Evolutionary conservation across 2,888 invertebrate genomes (phyloP).

Genomic region (Icerya purchasi): DNA sequence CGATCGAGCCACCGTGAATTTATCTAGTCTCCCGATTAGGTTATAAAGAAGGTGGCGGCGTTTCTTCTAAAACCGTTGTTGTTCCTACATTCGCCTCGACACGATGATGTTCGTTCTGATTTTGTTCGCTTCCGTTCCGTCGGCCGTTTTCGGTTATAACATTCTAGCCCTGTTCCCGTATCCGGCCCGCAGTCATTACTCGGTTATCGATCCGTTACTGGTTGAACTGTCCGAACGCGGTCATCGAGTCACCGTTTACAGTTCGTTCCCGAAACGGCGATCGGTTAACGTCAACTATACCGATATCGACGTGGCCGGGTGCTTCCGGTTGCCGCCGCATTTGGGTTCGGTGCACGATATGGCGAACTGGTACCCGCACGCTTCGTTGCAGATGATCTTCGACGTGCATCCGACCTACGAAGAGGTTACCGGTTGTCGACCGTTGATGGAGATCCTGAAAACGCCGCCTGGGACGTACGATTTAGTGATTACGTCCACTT

Average conservation of each 20-base stretch:
- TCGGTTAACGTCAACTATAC: background rate
- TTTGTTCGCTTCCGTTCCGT: background rate
- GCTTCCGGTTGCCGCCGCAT: background rate
- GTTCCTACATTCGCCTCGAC: too few species aligned
- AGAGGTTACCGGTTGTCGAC: background rate
- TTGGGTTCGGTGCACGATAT: background rate
- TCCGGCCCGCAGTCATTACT: slow-evolving; percentile 18
- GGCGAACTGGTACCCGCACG: background rate
- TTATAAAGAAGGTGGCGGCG: too few species aligned
- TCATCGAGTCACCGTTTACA: slow-evolving; percentile 17
- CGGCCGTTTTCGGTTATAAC: background rate
- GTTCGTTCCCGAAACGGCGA: background rate
- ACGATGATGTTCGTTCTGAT: background rate
- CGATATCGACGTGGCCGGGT: background rate
- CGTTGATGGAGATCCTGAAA: slow-evolving; percentile 2
- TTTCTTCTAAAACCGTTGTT: too few species aligned
- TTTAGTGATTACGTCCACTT: background rate
- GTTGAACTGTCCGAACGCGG: slow-evolving; percentile 17
- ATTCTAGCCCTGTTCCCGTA: slow-evolving; percentile 18
- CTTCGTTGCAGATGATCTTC: background rate
- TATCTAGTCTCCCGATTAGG: too few species aligned
- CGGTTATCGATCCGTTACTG: slow-evolving; percentile 15
- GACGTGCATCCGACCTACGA: background rate
- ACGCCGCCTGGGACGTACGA: slow-evolving; percentile 13
- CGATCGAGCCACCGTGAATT: too few species aligned